Base-by-base conservation (phyloP, 2,888 invertebrate genomes). In the Tethea ocularis region DNA sequence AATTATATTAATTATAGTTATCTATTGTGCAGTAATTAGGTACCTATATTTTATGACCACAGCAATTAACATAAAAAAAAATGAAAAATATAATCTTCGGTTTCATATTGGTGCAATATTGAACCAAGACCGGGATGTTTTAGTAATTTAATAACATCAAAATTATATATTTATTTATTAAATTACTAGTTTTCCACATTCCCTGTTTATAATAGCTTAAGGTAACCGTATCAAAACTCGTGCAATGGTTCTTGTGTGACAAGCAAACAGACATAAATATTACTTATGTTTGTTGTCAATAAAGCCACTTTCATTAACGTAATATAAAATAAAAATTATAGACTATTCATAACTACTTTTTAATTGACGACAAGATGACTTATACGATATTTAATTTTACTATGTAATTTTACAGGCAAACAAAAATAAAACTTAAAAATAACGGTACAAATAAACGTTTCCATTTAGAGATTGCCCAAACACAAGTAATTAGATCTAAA, bases 311-410 rank as follows among this genome's bases (percentile, higher is more conserved):
- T 36, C n/a, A 7, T 6, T n/a, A 38, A 38, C 36, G n/a, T n/a
- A n/a, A 38, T 38, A 38, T n/a, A 38, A 38, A 38, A 15, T 36
- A 36, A n/a, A 38, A 38, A 15, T 15, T 4, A 38, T 38, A 5
- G 38, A n/a, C 6, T 20, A 46, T 20, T n/a, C 10, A 2, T 46
- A 20, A 46, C 46, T 20, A 46, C 46, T 17, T 20, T 46, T 17
- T 46, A 46, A 46, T 46, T 46, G 46, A 46, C 46, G 20, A n/a
- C 20, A 46, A 46, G 46, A 46, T 20, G 20, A 46, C 20, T 46
- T 46, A 46, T 20, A 46, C 46, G 46, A 46, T 46, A 46, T n/a
- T 46, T 46, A 46, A 46, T 46, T 20, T 1, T n/a, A 46, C 20
- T 20, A 20, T 46, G 46, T 10, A 46, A 46, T n/a, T n/a, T 20